Evolutionary conservation across 1,140 invertebrate species (phyloP), one percentile per base, ranked within the genome.

Genomic region (Pogonognathellus flavescens): DNA sequence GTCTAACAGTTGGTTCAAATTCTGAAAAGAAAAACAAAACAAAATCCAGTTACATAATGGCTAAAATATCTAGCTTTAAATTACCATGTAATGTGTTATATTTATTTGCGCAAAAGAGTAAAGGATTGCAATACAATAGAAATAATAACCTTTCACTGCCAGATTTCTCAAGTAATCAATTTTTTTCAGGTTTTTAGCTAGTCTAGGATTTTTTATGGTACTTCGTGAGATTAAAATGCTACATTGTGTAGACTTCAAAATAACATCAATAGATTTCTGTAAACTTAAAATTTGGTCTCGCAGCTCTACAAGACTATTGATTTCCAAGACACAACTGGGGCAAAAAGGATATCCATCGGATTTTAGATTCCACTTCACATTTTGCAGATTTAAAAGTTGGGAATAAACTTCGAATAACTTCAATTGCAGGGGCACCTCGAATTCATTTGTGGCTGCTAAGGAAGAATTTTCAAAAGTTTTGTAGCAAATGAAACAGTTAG

Each of bases 341-440:
- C 70, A 76, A 10, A 41, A 76, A 18, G 31, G 14, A 49, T 18
- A 76, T 50, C 70, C 70, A 50, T 76, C 70, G 11, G 31, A 49
- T 10, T 31, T 50, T 7, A 76, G n/a, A 76, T 76, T 76, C 70
- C 70, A 76, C n/a, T 76, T 76, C 9, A 50, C 31, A 18, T 16
- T 50, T 76, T 76, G 70, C 49, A 76, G 11, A n/a, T 76, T 76
- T 16, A 76, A 31, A n/a, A 76, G 70, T 76, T 76, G 70, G n/a
- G 25, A 76, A 14, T 76, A 76, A 41, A 41, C 31, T 13, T 76
- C 22, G n/a, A 76, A 76, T 14, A 76, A 7, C 49, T 76, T 76
- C 14, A 76, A 5, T 31, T 76, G 70, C 22, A 76, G n/a, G 8
- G 70, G 62, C 62, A 25, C 62, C 25, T 66, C 62, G 25, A 66